A percentile compares a stretch with the other conserved stretches of the same genome.
These are phyloP conservation scores for Caiman crocodilus DNA, from an alignment of 2,797 vertebrate species.

Conservation along the genomic window DNA sequence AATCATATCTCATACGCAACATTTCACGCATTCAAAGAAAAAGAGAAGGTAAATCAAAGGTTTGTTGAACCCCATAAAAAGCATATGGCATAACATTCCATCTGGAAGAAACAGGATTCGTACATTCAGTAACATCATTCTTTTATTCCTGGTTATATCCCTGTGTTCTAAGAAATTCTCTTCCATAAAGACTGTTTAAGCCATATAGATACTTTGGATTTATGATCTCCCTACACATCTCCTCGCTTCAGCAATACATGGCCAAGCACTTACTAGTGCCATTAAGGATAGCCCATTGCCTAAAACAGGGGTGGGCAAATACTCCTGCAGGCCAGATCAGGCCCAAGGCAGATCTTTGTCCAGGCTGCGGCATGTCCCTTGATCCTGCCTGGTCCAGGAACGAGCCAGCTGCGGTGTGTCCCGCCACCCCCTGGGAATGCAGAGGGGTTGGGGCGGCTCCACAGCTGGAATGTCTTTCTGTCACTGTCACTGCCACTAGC, in stretches of 20 bases:
- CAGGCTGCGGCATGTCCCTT: no score
- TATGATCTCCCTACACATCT: not conserved
- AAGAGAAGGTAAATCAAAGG: not conserved
- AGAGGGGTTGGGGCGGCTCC: no score
- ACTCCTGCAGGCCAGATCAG: no score
- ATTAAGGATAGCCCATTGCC: rapidly evolving
- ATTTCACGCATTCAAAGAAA: not conserved
- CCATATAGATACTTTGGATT: not conserved
- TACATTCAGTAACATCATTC: not conserved
- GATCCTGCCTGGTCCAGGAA: no score
- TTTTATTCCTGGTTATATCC: not conserved
- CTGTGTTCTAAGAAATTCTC: not conserved
- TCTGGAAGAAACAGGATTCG: not conserved
- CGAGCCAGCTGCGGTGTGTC: no score
- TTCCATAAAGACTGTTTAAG: not conserved
- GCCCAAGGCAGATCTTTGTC: no score
- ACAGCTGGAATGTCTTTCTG: no score
- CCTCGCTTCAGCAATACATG: not conserved
- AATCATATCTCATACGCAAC: not conserved
- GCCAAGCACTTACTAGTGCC: not conserved
- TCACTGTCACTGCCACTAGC: no score
- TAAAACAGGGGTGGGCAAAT: no score
- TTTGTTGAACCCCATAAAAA: not conserved
- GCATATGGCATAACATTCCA: not conserved
- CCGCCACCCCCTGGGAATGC: no score